Percentiles rank a stretch among this genome's conserved stretches.
Conservation (phyloP, 1,140 invertebrate species). For the Pentalonia nigronervosa region DNA sequence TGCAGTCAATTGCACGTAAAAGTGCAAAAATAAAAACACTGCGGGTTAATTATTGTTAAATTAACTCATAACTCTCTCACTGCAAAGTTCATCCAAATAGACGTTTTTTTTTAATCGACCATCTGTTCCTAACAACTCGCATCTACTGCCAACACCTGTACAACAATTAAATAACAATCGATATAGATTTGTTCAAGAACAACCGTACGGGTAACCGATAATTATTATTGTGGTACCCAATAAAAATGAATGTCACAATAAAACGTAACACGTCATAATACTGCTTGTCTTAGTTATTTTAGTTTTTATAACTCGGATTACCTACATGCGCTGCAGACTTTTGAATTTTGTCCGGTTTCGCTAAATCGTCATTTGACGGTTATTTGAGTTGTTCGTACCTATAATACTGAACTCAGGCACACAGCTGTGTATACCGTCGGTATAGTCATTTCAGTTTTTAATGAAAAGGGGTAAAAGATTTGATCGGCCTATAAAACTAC, state of each 20-base stretch:
- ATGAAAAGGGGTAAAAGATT: too few relatives aligned
- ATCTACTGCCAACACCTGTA: not conserved
- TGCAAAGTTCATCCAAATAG: not conserved
- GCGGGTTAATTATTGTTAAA: not conserved
- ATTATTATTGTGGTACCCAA: not conserved
- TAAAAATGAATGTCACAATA: not conserved
- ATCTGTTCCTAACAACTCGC: not conserved
- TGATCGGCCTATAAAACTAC: too few relatives aligned
- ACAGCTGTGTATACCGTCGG: too few relatives aligned
- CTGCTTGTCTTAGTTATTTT: not conserved
- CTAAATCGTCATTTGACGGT: not conserved
- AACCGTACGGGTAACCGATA: not conserved
- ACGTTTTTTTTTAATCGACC: not conserved
- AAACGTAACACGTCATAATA: not conserved
- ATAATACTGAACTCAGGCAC: not conserved
- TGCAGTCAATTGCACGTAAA: too few relatives aligned
- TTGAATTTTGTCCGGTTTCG: not conserved
- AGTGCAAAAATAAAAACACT: not conserved
- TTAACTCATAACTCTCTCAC: not conserved
- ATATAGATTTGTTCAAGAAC: not conserved
- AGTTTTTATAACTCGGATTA: not conserved
- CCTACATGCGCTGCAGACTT: not conserved
- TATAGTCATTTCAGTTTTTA: too few relatives aligned
- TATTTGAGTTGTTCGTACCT: not conserved
- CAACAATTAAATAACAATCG: not conserved